Conservation (phyloP, 2,113 vertebrate species). For the Sisor rabdophorus region DNA sequence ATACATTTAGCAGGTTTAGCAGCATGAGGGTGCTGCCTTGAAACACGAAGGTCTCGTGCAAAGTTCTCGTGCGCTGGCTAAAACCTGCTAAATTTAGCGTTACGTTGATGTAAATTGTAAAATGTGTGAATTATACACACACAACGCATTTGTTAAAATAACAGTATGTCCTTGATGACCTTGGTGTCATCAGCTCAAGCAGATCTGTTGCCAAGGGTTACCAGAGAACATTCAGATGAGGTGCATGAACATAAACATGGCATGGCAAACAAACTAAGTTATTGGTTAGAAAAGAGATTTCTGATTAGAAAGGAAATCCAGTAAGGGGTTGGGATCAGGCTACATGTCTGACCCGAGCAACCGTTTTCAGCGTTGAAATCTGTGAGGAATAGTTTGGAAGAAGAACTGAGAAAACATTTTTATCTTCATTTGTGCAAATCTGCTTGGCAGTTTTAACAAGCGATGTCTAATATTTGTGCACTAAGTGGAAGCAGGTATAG, state of each 20-base stretch:
- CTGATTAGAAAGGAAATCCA: neutral
- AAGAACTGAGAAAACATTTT: neutral
- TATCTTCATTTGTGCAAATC: neutral
- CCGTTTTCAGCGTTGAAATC: neutral
- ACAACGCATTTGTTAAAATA: neutral
- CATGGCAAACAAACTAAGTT: neutral
- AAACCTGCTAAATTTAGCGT: too few relatives aligned
- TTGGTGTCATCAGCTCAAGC: neutral
- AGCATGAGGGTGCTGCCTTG: too few relatives aligned
- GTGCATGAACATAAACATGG: neutral
- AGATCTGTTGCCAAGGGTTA: slow-evolving; percentile 10
- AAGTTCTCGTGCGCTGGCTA: too few relatives aligned
- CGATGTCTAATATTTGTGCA: neutral
- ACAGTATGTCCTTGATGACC: neutral
- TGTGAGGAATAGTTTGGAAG: neutral
- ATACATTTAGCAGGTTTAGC: neutral
- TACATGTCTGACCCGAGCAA: neutral
- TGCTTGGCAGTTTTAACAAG: too few relatives aligned
- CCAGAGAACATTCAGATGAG: neutral
- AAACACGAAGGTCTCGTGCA: neutral
- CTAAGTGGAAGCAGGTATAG: neutral
- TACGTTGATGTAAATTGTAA: neutral
- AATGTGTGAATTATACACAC: neutral
- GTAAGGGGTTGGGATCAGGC: slow-evolving; percentile 7
- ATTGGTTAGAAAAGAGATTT: neutral